phyloP scores from a whole-genome alignment of 2,797 vertebrate genomes.

The Sebastes iracundus region DNA sequence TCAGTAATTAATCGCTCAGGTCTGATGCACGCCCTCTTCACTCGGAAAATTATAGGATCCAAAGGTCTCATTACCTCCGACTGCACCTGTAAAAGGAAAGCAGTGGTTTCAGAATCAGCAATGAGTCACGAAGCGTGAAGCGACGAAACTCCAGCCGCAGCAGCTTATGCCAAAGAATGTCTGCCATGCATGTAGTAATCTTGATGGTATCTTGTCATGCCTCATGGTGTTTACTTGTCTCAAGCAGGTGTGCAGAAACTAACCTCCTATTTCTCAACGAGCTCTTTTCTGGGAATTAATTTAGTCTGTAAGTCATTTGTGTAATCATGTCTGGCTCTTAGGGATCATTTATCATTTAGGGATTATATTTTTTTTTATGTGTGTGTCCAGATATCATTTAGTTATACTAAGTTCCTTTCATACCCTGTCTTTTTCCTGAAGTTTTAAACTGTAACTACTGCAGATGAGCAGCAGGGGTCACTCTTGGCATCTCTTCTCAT shows the following conservation, averaged over 20 bases:
- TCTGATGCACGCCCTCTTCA: background rate
- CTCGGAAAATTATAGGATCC: constrained; percentile 49
- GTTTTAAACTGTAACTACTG: constrained; percentile 18
- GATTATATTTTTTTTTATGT: background rate
- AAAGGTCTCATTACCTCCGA: constrained; percentile 48
- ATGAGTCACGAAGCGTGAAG: constrained; percentile 30
- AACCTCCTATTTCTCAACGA: constrained; percentile 1
- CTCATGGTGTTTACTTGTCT: background rate
- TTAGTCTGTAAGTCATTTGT: background rate
- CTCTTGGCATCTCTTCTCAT: constrained; percentile 16
- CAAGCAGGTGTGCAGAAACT: background rate
- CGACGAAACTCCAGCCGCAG: background rate
- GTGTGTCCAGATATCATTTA: background rate
- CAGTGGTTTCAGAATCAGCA: constrained; percentile 25
- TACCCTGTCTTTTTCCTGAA: background rate
- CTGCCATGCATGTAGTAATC: constrained; percentile 3
- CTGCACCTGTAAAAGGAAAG: constrained; percentile 35
- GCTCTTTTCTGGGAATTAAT: background rate
- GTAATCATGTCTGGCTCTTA: background rate
- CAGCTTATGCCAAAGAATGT: constrained; percentile 19
- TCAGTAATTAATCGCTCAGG: constrained; percentile 28
- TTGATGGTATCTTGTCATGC: background rate
- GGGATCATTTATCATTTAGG: background rate
- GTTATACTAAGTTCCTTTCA: background rate
- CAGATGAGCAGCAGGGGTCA: constrained; percentile 57